Evolutionary conservation across 2,113 vertebrate genomes (phyloP).

Genomic region (Cisticola juncidis): DNA sequence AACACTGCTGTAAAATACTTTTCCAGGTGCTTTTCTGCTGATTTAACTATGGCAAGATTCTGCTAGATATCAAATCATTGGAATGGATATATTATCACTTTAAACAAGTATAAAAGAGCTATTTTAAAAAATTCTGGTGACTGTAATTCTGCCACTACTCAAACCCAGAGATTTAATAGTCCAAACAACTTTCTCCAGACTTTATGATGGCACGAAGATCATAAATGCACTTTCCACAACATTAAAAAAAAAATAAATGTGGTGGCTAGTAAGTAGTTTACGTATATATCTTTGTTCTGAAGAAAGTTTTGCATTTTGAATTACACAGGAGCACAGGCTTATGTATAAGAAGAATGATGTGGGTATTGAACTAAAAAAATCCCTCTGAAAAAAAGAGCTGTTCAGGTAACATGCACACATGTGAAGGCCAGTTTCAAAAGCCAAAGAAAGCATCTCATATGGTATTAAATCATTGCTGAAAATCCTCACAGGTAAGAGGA

Average conservation of each 20-base stretch:
- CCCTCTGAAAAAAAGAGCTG: not conserved
- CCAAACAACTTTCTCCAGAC: not conserved
- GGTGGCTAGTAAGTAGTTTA: not conserved
- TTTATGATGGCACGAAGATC: not conserved
- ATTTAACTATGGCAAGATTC: not conserved
- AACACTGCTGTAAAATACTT: not conserved
- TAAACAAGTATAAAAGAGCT: not conserved
- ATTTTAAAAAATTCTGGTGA: not conserved
- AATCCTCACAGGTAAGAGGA: conserved; percentile 24
- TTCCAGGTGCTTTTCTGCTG: not conserved
- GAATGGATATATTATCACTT: not conserved
- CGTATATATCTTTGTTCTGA: not conserved
- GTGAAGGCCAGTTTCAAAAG: conserved; percentile 10
- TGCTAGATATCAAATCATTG: not conserved
- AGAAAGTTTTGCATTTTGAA: conserved; percentile 12
- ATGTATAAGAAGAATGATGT: not conserved
- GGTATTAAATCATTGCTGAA: conserved; percentile 17
- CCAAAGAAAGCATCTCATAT: not conserved
- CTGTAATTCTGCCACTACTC: not conserved
- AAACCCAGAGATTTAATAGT: not conserved
- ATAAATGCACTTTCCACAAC: not conserved
- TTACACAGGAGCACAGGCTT: not conserved
- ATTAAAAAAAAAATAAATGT: not conserved
- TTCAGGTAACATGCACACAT: not conserved
- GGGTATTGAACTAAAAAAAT: not conserved